Base-by-base conservation (phyloP, 2,797 vertebrate genomes). In the Yasuhikotakia modesta region DNA sequence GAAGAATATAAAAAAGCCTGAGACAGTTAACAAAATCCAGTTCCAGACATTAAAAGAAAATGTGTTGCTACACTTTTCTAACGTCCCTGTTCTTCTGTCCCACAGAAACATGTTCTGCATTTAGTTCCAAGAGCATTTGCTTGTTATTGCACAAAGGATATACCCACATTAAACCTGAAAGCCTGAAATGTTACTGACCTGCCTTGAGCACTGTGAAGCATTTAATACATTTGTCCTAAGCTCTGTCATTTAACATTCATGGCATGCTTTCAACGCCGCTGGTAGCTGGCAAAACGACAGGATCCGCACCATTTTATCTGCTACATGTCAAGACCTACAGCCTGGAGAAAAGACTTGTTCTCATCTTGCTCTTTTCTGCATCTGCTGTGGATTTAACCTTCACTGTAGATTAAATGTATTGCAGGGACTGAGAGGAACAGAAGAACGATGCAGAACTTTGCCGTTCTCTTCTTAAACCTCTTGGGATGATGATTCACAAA, bases 331-430 rank as follows among this genome's bases (percentile, higher is more conserved):
- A 84, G 86, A 80, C 77, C 66, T 81, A 86, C 84, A 61, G 85
- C 88, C 88, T 88, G 72, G 70, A 87, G 87, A 89, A 90, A 85
- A 86, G 84, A 45, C 77, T 81, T 85, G 78, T 87, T 81, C 89
- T 88, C 88, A 45, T 91, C 77, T 81, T 85, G 78, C 87, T 81
- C 89, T 88, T 88, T 52, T 91, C 86, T 82, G 86, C 88, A 88
- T 92, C 88, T 91, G 87, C 90, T 87, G 82, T 67, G 86, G 88
- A 85, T 88, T 89, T 92, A 91, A 91, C 91, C 90, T 91, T 93
- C 90, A 88, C 88, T 91, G 84, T 79, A 81, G 88, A 89, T 88
- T 90, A 88, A 90, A 90, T 84, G 86, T 89, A 87, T 83, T 68
- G 88, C 85, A 88, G 86, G 48, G n/a, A 61, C 27, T 5, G 55